These are phyloP conservation scores for Augochlorella aurata DNA, from an alignment of 2,888 invertebrate genomes.

Conservation along the genomic window DNA sequence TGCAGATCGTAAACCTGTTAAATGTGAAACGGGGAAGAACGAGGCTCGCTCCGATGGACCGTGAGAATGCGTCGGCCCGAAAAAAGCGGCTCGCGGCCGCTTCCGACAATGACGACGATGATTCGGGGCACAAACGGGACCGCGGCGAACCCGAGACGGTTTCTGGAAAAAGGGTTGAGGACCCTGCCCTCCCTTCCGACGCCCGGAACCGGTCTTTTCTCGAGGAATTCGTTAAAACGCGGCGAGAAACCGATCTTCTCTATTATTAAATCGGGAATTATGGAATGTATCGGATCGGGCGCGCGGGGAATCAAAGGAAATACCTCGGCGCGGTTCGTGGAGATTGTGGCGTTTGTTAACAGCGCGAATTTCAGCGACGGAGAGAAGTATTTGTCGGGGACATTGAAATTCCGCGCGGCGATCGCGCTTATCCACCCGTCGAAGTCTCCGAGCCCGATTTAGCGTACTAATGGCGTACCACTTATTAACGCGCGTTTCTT, in stretches of 20 bases:
- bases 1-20: constrained; percentile 37
- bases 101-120: constrained; percentile 36
- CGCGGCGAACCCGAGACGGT: constrained; percentile 31
- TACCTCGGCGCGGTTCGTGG: not conserved
- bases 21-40: constrained; percentile 36
- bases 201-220: constrained; percentile 26
- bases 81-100: constrained; percentile 21
- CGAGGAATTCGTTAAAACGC: constrained; percentile 40
- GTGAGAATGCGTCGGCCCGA: constrained; percentile 57
- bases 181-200: constrained; percentile 22
- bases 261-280: not conserved
- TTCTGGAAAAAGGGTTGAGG: constrained; percentile 51
- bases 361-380: not conserved
- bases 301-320: not conserved
- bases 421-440: constrained; percentile 20
- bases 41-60: constrained; percentile 39
- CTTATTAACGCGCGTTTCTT: not conserved
- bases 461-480: not conserved
- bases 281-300: not conserved
- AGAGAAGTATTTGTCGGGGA: not conserved
- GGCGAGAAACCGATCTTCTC: constrained; percentile 14
- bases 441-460: constrained; percentile 5
- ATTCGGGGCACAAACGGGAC: constrained; percentile 53
- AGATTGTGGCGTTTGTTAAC: not conserved
- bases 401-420: constrained; percentile 1